Evolutionary conservation across 2,797 vertebrate genomes (phyloP).

Genomic region (Poecilia velifera): DNA sequence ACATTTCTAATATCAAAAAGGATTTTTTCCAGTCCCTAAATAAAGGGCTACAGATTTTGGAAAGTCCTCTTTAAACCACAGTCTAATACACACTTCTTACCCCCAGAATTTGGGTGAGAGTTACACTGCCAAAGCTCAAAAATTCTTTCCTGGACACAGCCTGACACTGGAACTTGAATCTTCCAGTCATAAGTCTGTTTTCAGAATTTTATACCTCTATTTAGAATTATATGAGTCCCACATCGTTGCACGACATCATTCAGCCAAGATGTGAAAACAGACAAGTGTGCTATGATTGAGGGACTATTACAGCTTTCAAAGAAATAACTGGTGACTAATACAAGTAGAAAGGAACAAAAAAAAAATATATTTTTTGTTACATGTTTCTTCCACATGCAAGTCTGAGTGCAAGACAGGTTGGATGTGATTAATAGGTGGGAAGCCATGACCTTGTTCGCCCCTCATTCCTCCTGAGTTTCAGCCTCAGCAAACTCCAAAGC

Average conservation of each 20-base stretch:
- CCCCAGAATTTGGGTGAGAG: constrained; percentile 29
- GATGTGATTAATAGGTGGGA: constrained; percentile 47
- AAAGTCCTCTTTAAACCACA: constrained; percentile 23
- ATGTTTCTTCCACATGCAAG: constrained; percentile 9
- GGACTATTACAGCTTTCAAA: constrained; percentile 47
- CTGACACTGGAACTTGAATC: constrained; percentile 31
- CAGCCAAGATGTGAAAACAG: constrained; percentile 55
- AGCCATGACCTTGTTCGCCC: constrained; percentile 52
- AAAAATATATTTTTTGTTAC: constrained; percentile 10
- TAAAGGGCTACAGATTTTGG: constrained; percentile 35
- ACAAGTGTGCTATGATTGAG: constrained; percentile 38
- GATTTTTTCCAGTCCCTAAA: constrained; percentile 14
- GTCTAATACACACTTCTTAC: constrained; percentile 1
- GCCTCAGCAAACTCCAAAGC: constrained; percentile 25
- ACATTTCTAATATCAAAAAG: constrained; percentile 22
- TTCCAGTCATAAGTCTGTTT: constrained; percentile 43
- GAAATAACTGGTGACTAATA: constrained; percentile 38
- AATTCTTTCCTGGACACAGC: constrained; percentile 23
- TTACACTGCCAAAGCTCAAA: constrained; percentile 31
- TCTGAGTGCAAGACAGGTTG: constrained; percentile 32
- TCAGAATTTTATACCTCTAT: constrained; percentile 38
- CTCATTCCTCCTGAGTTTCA: constrained; percentile 38
- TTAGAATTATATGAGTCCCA: constrained; percentile 59
- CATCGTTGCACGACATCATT: constrained; percentile 55
- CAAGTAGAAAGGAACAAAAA: constrained; percentile 2